Base-by-base conservation (phyloP, 2,113 vertebrate species). In the Sinosuthora webbiana region DNA sequence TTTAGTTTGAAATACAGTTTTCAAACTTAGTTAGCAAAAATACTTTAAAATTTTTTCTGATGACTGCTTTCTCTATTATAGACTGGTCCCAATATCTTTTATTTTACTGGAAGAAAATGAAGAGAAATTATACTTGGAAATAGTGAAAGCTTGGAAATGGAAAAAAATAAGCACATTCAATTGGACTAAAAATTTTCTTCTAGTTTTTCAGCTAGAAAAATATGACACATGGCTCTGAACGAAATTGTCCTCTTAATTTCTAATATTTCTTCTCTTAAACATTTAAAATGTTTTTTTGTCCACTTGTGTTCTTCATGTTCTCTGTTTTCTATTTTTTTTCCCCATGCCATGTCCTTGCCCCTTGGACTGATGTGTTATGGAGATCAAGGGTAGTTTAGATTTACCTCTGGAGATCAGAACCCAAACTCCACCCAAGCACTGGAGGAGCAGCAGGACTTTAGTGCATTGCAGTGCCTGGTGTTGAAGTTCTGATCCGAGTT, bases 281-380 rank as follows among this genome's bases (percentile, higher is more conserved):
- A 37, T n/a, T 39, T 79, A 5, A 76, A 60, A 79, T 49, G 9
- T 30, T 9, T 2, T 1, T 64, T 70, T 45, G 6, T 35, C 37
- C 30, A 11, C 23, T 74, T 17, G 27, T 8, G 11, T 30, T 80
- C 27, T 37, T 42, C 22, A 21, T 17, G 27, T 62, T 74, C 44
- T 57, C 5, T 0, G 0, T 12, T 28, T 35, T 21, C 2, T n/a
- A 24, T 35, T 22, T 17, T 37, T 49, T 35, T 53, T 15, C 25
- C 42, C 31, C 11, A 20, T 20, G 28, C 37, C 20, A 52, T 63
- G 42, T 83, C 21, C 14, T 76, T 74, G 10, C 33, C 37, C 10
- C 23, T 74, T n/a, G 37, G 25, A 31, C 28, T 62, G 39, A n/a
- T 4, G 2, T 49, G 25, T 63, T 60, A 37, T 13, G 33, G 60